These are phyloP conservation scores for Itoplectis maculator DNA, from an alignment of 2,888 invertebrate species.

Conservation along the genomic window DNA sequence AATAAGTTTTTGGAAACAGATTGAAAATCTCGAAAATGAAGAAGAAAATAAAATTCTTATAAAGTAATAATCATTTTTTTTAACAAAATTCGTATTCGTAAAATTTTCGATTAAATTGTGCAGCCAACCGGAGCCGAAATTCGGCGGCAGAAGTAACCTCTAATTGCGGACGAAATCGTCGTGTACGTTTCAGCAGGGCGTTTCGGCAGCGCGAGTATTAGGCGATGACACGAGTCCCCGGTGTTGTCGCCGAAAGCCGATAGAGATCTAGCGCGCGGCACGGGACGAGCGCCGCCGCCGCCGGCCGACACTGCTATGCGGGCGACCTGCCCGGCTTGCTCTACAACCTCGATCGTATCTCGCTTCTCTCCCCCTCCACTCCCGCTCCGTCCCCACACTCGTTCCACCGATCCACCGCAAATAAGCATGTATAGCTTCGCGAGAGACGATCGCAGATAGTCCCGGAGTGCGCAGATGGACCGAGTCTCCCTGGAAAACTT, in stretches of 20 bases:
- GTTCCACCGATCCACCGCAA: slow-evolving; percentile 47
- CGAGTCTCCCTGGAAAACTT: slow-evolving; percentile 27
- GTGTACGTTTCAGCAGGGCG: too few species aligned
- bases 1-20: too few species aligned
- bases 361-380: background rate
- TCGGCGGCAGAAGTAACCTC: too few species aligned
- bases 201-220: slow-evolving; percentile 3
- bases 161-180: too few species aligned
- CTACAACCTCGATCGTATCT: slow-evolving; percentile 40
- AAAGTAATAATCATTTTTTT: too few species aligned
- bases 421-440: slow-evolving; percentile 31
- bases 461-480: slow-evolving; percentile 55
- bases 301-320: background rate
- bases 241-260: slow-evolving; percentile 77
- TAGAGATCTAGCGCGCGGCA: slow-evolving; percentile 30
- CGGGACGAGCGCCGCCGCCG: background rate
- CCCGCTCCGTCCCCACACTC: too few species aligned
- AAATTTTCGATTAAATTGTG: too few species aligned
- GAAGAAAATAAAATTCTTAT: too few species aligned
- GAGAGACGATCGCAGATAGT: slow-evolving; percentile 58
- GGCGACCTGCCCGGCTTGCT: slow-evolving; percentile 1
- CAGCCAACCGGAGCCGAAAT: too few species aligned
- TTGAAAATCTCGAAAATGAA: too few species aligned
- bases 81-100: too few species aligned
- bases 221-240: slow-evolving; percentile 28